Percentiles rank a stretch among this genome's conserved stretches.
Conservation (phyloP, 92 coral and sea anemone species). For the Paramuricea clavata region DNA sequence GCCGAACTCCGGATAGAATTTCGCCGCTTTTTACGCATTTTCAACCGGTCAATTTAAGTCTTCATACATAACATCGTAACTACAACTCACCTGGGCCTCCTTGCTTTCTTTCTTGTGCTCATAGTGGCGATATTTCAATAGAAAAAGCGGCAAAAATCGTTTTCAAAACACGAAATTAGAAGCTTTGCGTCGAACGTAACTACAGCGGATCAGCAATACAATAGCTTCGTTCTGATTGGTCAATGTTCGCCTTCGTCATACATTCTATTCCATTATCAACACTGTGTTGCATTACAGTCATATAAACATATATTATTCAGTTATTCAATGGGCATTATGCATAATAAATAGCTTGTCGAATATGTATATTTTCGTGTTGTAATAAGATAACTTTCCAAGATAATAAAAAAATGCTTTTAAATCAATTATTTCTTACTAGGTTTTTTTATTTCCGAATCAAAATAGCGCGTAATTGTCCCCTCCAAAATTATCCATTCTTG, state of each 20-base stretch:
- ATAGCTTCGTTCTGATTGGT: slow-evolving; percentile 38
- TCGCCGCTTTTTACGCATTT: not conserved
- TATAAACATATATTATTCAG: slow-evolving; percentile 3
- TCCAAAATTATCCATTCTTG: not conserved
- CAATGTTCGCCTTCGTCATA: slow-evolving; percentile 24
- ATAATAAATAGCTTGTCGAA: slow-evolving; percentile 9
- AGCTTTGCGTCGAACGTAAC: slow-evolving; percentile 36
- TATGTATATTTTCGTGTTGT: not conserved
- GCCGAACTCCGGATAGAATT: not conserved
- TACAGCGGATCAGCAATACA: slow-evolving; percentile 44
- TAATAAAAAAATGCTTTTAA: not conserved
- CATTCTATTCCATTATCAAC: slow-evolving; percentile 18
- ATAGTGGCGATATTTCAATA: not conserved
- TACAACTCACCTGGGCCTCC: slow-evolving; percentile 37
- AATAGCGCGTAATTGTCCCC: not conserved
- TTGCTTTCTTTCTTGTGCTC: slow-evolving; percentile 33
- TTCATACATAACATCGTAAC: not conserved
- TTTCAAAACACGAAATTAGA: slow-evolving; percentile 13
- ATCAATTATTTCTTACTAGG: not conserved
- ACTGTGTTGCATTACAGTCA: slow-evolving; percentile 14
- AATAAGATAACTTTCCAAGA: slow-evolving; percentile 2
- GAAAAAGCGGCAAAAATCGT: slow-evolving; percentile 28
- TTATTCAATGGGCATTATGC: slow-evolving; percentile 12
- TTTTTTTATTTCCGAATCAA: not conserved
- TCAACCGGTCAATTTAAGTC: not conserved